Evolutionary conservation across 53 echinoderm and acorn worm species (phyloP).

Genomic region (Arbacia lixula): DNA sequence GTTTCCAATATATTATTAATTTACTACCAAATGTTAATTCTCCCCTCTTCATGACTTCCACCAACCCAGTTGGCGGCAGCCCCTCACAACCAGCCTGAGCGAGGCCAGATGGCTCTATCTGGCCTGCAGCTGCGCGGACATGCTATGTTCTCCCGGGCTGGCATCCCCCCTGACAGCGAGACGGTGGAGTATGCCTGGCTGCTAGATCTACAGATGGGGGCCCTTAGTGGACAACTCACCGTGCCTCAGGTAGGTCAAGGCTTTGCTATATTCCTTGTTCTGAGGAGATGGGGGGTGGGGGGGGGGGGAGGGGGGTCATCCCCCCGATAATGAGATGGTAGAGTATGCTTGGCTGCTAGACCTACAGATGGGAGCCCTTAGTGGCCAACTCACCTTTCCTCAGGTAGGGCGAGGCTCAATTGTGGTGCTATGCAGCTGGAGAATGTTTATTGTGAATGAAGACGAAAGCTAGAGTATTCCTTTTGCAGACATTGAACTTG

Average conservation of each 20-base stretch:
- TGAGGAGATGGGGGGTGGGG: no score
- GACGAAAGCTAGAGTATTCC: no score
- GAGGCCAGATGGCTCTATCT: constrained; percentile 85
- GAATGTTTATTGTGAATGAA: no score
- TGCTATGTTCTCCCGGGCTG: constrained; percentile 95
- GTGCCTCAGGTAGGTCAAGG: constrained; percentile 79
- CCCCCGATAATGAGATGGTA: constrained; percentile 65
- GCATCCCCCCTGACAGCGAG: constrained; percentile 76
- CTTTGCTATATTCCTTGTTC: no score
- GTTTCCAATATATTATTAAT: no score
- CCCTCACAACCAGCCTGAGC: constrained; percentile 64
- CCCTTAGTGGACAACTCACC: constrained; percentile 85
- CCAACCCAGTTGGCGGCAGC: no score
- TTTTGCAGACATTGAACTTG: no score
- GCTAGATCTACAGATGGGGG: constrained; percentile 92
- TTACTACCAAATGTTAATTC: no score
- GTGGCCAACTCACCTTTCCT: constrained; percentile 81
- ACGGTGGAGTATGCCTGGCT: constrained; percentile 97
- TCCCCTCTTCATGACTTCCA: no score
- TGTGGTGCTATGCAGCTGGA: neutral
- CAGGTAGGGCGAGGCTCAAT: constrained; percentile 65
- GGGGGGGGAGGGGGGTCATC: neutral
- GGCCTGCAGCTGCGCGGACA: constrained; percentile 92
- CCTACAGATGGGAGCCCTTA: constrained; percentile 79
- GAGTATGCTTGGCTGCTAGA: constrained; percentile 96